Percentiles rank a stretch among this genome's conserved stretches.
Evolutionary conservation across 2,888 invertebrate species (phyloP).

Genomic region (Ceratothoa steindachneri): DNA sequence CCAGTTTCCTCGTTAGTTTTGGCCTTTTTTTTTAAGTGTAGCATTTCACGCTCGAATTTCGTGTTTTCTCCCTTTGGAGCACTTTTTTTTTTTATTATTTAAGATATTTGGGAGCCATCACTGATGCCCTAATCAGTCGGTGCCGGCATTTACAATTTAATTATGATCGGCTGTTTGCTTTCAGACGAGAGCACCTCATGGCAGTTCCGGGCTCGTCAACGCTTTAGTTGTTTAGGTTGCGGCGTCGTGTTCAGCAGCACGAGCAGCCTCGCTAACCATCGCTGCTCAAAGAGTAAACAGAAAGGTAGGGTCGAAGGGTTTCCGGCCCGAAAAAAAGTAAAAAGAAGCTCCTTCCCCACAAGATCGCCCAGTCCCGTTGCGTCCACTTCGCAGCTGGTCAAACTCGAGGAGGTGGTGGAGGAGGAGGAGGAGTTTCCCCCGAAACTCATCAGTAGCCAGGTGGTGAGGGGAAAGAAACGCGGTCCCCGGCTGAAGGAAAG

Average conservation of each 20-base stretch:
- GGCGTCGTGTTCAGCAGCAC: conserved; percentile 46
- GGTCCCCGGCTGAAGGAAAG: background rate
- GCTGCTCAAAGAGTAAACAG: conserved; percentile 22
- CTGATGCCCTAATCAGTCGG: too few relatives aligned
- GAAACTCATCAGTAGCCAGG: background rate
- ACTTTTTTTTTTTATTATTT: too few relatives aligned
- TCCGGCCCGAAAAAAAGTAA: background rate
- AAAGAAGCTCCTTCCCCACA: background rate
- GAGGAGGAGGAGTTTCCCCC: background rate
- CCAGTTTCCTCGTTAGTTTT: too few relatives aligned
- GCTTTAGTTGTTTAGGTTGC: conserved; percentile 42
- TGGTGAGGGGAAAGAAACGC: background rate
- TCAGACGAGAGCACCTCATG: conserved; percentile 47
- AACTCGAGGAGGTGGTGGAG: background rate
- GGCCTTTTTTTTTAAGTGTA: too few relatives aligned
- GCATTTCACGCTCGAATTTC: too few relatives aligned
- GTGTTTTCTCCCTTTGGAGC: too few relatives aligned
- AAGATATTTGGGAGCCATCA: too few relatives aligned
- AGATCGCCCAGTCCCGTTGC: background rate
- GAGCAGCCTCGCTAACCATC: conserved; percentile 41
- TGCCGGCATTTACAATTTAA: background rate
- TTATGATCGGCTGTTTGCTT: too few relatives aligned
- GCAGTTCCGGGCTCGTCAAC: conserved; percentile 47
- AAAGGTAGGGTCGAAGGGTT: background rate
- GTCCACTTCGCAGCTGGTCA: background rate